Conservation (phyloP, 2,888 invertebrate species). For the Ceramica pisi region DNA sequence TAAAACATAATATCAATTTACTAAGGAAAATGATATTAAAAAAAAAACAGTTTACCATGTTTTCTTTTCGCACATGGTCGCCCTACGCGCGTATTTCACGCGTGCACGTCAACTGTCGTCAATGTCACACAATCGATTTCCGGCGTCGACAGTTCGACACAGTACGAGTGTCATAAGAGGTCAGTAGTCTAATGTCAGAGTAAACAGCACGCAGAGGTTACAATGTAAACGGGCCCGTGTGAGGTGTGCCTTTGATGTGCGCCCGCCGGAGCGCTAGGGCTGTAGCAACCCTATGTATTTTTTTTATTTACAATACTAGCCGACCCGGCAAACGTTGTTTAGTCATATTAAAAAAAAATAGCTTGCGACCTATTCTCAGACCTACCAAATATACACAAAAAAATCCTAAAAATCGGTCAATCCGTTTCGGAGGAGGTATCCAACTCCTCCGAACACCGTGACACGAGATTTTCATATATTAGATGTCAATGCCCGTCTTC, state of each 20-base stretch:
- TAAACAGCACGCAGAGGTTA: conserved; percentile 82
- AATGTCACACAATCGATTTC: conserved; percentile 76
- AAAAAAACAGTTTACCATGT: background rate
- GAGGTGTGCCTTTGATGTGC: conserved; percentile 88
- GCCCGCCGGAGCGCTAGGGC: conserved; percentile 74
- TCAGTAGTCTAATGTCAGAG: conserved; percentile 81
- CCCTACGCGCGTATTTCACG: conserved; percentile 31
- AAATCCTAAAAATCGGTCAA: no score
- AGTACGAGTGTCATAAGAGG: conserved; percentile 71
- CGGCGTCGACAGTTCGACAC: conserved; percentile 66
- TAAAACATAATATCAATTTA: no score
- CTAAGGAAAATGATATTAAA: no score
- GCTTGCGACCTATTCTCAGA: no score
- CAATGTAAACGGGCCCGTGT: conserved; percentile 83
- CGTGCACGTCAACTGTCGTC: conserved; percentile 31
- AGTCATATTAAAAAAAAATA: no score
- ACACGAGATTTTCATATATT: no score
- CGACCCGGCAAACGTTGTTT: no score
- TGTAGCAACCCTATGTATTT: conserved; percentile 57
- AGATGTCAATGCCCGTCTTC: no score
- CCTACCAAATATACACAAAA: no score
- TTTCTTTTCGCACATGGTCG: conserved; percentile 23
- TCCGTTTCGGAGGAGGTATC: no score
- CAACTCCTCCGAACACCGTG: no score
- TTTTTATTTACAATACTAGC: no score